Evolutionary conservation across 2,113 vertebrate species (phyloP), one percentile per base, ranked within the genome.

Genomic region (Synchiropus splendidus): DNA sequence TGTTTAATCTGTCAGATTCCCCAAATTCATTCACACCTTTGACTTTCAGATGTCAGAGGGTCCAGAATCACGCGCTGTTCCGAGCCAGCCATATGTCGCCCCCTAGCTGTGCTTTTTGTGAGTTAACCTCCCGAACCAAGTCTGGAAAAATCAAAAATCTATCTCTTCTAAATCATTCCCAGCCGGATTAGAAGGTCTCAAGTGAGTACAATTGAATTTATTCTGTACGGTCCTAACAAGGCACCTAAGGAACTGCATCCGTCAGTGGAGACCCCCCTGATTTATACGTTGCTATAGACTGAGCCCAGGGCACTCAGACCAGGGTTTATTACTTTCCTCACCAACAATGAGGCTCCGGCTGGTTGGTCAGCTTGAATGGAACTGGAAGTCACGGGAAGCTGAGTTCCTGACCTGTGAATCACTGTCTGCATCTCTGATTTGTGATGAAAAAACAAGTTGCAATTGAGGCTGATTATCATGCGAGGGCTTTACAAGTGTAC

Each of bases 1-100:
- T 33, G 9, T 42, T 18, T 75, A 79, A 81, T 77, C 61, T 73
- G 44, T 15, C 40, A 16, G 69, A 51, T 63, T 70, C 44, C 44
- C 43, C 30, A 49, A 73, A 73, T 54, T 61, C 51, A 53, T 59
- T 6, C 2, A 13, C 37, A 39, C 42, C 36, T 60, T 56, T 66
- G 70, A 66, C 70, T 63, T 62, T 63, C 39, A 64, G 46, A 61
- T 73, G 40, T 61, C 16, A 42, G 17, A n/a, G n/a, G n/a, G n/a
- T n/a, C n/a, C n/a, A n/a, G n/a, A n/a, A n/a, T n/a, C n/a, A n/a
- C n/a, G n/a, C n/a, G n/a, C n/a, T n/a, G n/a, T n/a, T n/a, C n/a
- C n/a, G n/a, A n/a, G n/a, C n/a, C n/a, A n/a, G n/a, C n/a, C n/a
- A n/a, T n/a, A n/a, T n/a, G n/a, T n/a, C n/a, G n/a, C n/a, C n/a